phyloP scores from a whole-genome alignment of 1,140 invertebrate genomes.

The Pseudachorutes palmiensis region DNA sequence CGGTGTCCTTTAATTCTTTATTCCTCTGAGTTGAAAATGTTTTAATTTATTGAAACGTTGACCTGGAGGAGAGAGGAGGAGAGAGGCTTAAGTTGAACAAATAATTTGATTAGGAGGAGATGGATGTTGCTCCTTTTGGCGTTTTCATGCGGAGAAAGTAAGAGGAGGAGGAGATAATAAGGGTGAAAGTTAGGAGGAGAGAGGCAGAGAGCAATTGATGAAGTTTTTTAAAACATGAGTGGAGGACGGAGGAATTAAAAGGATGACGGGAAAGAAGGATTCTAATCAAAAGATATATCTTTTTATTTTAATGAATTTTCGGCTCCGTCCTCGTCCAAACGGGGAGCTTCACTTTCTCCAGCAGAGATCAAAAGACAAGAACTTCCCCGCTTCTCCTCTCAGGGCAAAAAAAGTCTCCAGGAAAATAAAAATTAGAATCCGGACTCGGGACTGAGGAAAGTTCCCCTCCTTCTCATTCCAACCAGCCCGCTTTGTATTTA shows the following conservation, averaged over 20 bases:
- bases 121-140: not conserved
- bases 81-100: slow-evolving; percentile 27
- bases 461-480: not conserved
- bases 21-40: too few species aligned
- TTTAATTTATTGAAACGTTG: too few species aligned
- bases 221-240: slow-evolving; percentile 38
- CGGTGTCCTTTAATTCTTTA: too few species aligned
- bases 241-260: slow-evolving; percentile 37
- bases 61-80: slow-evolving; percentile 18
- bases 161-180: slow-evolving; percentile 1
- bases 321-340: slow-evolving; percentile 14
- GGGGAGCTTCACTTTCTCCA: not conserved
- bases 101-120: slow-evolving; percentile 36
- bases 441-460: not conserved
- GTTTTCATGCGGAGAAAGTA: not conserved
- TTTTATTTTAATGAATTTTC: slow-evolving; percentile 40
- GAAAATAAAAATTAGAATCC: not conserved
- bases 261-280: slow-evolving; percentile 36
- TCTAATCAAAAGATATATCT: slow-evolving; percentile 40
- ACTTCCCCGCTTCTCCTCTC: not conserved
- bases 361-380: slow-evolving; percentile 35
- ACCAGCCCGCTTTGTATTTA: too few species aligned
- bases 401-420: not conserved
- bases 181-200: not conserved
- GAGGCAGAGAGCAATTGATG: slow-evolving; percentile 33